Conservation (phyloP, 2,888 invertebrate genomes). For the Glaucopsyche alexis region DNA sequence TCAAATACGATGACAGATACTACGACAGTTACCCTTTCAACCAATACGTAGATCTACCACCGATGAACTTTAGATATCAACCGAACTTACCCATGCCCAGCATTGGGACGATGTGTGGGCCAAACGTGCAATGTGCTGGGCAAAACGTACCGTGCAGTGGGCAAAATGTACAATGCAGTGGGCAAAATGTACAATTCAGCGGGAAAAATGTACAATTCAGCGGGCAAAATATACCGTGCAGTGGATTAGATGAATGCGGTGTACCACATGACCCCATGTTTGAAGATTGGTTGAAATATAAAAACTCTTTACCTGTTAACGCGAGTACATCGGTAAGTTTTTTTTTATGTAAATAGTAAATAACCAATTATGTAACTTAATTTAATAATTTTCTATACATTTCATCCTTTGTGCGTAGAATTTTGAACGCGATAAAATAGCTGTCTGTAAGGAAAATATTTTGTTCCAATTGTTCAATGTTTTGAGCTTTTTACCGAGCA, state of each 20-base stretch:
- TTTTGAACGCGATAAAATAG: no score
- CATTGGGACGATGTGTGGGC: conserved; percentile 12
- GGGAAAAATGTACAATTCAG: conserved; percentile 38
- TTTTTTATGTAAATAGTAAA: neutral
- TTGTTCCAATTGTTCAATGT: no score
- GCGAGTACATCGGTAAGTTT: conserved; percentile 68
- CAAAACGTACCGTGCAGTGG: conserved; percentile 49
- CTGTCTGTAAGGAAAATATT: no score
- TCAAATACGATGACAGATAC: conserved; percentile 67
- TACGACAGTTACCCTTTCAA: conserved; percentile 65
- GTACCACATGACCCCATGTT: conserved; percentile 69
- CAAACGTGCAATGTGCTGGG: conserved; percentile 38
- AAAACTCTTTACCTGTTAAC: conserved; percentile 69
- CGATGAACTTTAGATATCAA: conserved; percentile 49
- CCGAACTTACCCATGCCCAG: conserved; percentile 52
- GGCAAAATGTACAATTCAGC: conserved; percentile 38
- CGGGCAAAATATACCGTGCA: conserved; percentile 26
- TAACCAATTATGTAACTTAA: no score
- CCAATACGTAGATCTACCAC: conserved; percentile 65
- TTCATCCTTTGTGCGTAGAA: no score
- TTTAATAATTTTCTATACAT: no score
- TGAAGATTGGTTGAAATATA: conserved; percentile 79
- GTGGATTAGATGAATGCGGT: conserved; percentile 53
- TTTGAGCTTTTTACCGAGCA: no score
- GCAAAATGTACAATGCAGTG: conserved; percentile 39